These are phyloP conservation scores for Lucifuga dentata DNA, from an alignment of 2,113 vertebrate genomes.

Conservation along the genomic window DNA sequence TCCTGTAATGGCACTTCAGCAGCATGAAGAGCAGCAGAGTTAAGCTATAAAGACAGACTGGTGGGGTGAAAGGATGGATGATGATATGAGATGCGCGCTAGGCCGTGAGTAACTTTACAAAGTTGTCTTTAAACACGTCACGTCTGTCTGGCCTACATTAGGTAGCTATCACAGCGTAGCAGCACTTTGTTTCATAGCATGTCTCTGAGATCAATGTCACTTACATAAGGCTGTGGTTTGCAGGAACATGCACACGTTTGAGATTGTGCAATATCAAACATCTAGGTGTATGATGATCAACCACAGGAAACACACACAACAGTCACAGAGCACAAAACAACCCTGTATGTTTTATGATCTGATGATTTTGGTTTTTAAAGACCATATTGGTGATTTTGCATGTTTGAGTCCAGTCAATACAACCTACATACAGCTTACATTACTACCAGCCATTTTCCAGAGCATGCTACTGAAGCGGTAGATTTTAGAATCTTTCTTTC, in stretches of 20 bases:
- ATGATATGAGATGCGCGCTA: conserved; percentile 14
- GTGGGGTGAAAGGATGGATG: conserved; percentile 15
- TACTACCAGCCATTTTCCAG: no score
- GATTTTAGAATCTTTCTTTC: no score
- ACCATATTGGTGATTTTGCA: no score
- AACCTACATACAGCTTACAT: no score
- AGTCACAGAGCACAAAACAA: not conserved
- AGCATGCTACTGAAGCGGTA: no score
- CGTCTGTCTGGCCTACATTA: not conserved
- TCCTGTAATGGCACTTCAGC: conserved; percentile 4
- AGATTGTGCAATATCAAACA: not conserved
- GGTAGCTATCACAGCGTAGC: not conserved
- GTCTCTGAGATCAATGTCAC: conserved; percentile 46
- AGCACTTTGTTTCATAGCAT: conserved; percentile 11
- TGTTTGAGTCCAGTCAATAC: no score
- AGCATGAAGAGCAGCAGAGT: not conserved
- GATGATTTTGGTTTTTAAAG: no score
- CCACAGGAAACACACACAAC: not conserved
- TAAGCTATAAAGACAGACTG: conserved; percentile 6
- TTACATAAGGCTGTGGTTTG: not conserved
- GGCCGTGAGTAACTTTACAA: conserved; percentile 15
- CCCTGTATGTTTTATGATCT: no score
- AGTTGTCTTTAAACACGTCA: conserved; percentile 39
- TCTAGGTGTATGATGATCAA: not conserved
- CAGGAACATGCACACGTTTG: not conserved